Conservation (phyloP, 2,797 vertebrate genomes). For the Pogonophryne albipinna region DNA sequence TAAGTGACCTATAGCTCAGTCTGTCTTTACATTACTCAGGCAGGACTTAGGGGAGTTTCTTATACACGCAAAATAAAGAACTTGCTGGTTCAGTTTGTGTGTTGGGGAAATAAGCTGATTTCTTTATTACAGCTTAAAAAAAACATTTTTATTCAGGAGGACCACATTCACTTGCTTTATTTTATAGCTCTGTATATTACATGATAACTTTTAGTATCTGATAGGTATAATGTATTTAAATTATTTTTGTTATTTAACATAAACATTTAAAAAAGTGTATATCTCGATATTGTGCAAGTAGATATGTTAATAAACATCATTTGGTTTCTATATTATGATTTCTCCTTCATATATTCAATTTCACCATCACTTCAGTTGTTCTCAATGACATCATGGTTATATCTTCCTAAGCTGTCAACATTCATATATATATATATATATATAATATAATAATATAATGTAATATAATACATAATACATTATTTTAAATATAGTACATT, state of each 20-base stretch:
- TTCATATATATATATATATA: no score
- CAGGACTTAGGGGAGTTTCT: slow-evolving; percentile 28
- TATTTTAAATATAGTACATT: no score
- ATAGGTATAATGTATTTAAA: slow-evolving; percentile 31
- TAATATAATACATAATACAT: no score
- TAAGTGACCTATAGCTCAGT: not conserved
- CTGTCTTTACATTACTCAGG: slow-evolving; percentile 18
- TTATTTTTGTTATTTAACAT: slow-evolving; percentile 48
- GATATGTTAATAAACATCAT: slow-evolving; percentile 28
- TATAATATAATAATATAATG: no score
- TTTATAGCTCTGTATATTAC: slow-evolving; percentile 32
- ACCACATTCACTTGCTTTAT: slow-evolving; percentile 10
- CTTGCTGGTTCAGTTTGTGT: slow-evolving; percentile 20
- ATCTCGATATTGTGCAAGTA: slow-evolving; percentile 27
- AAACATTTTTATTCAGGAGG: not conserved
- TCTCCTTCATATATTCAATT: not conserved
- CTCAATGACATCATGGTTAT: not conserved
- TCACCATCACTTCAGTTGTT: not conserved
- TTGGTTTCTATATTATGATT: slow-evolving; percentile 29
- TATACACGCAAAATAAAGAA: slow-evolving; percentile 43
- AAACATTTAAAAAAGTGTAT: slow-evolving; percentile 17
- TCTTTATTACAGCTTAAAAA: not conserved
- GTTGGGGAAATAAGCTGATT: slow-evolving; percentile 1
- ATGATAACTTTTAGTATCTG: slow-evolving; percentile 16
- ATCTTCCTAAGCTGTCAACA: no score